Conservation (phyloP, 1,140 invertebrate genomes). For the Bombus superbus region DNA sequence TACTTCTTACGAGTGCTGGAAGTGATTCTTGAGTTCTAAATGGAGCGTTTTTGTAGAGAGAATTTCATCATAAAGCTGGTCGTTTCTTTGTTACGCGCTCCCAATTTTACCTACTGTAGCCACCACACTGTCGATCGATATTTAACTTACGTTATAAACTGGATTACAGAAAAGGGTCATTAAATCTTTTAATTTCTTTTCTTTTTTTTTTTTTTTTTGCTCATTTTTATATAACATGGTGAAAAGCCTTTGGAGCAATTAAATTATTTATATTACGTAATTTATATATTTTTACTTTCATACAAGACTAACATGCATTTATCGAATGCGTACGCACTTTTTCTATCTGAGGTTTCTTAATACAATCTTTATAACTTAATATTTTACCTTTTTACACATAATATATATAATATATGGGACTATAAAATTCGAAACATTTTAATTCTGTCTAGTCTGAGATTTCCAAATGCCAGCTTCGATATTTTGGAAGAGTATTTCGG, state of each 20-base stretch:
- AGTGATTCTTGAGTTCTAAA: not conserved
- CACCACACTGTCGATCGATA: not conserved
- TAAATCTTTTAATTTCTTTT: not conserved
- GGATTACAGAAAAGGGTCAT: not conserved
- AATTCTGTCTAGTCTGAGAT: not conserved
- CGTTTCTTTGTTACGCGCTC: not conserved
- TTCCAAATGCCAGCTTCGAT: not conserved
- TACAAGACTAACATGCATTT: no score
- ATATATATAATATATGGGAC: no score
- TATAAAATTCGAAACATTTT: no score
- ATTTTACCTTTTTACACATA: no score
- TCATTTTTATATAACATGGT: not conserved
- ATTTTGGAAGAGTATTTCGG: no score
- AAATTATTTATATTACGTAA: not conserved
- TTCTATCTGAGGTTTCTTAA: no score
- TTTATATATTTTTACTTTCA: no score
- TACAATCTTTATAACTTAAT: no score
- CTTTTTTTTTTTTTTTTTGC: rapidly evolving
- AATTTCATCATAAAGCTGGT: not conserved
- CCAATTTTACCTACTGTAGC: not conserved
- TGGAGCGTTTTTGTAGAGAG: not conserved
- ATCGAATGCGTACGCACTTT: no score
- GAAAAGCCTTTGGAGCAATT: not conserved
- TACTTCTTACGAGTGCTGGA: not conserved
- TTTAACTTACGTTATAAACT: not conserved